A percentile compares a stretch with the other conserved stretches of the same genome.
These are phyloP conservation scores for Drosophila mayri DNA, from an alignment of 1,140 invertebrate species.

Conservation along the genomic window DNA sequence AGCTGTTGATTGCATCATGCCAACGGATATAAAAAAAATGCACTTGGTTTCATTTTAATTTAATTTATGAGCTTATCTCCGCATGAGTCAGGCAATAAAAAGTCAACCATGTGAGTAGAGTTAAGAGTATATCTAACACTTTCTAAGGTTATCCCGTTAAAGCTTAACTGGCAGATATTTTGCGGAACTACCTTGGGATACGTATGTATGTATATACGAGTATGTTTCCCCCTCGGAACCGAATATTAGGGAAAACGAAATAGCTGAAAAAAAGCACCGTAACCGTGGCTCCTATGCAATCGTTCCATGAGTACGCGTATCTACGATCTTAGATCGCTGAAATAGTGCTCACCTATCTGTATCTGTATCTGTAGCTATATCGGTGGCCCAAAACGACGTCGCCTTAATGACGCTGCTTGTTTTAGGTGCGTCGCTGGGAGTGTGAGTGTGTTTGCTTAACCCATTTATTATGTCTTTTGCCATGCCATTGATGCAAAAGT, in stretches of 20 bases:
- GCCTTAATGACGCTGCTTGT: conserved; percentile 53
- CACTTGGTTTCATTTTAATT: conserved; percentile 22
- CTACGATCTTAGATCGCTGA: conserved; percentile 46
- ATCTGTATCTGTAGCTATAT: conserved; percentile 1
- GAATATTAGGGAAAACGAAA: conserved; percentile 39
- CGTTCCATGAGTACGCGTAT: conserved; percentile 27
- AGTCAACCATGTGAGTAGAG: conserved; percentile 17
- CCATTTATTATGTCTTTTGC: conserved; percentile 60
- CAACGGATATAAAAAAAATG: conserved; percentile 7
- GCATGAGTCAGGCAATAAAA: conserved; percentile 38
- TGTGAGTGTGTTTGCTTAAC: conserved; percentile 46
- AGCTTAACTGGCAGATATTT: conserved; percentile 18
- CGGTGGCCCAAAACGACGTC: conserved; percentile 22
- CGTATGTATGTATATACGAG: neutral
- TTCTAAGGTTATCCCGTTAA: conserved; percentile 45
- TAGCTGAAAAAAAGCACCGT: conserved; percentile 36
- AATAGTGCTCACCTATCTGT: conserved; percentile 21
- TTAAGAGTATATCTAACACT: conserved; percentile 21
- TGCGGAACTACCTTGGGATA: conserved; percentile 55
- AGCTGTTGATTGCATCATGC: conserved; percentile 17
- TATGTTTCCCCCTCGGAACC: conserved; percentile 15
- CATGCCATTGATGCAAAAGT: conserved; percentile 62
- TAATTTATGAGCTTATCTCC: conserved; percentile 22
- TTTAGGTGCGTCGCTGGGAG: conserved; percentile 9
- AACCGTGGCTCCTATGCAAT: conserved; percentile 33